Base-by-base conservation (phyloP, 2,797 vertebrate genomes). In the Tiaroga cobitis region DNA sequence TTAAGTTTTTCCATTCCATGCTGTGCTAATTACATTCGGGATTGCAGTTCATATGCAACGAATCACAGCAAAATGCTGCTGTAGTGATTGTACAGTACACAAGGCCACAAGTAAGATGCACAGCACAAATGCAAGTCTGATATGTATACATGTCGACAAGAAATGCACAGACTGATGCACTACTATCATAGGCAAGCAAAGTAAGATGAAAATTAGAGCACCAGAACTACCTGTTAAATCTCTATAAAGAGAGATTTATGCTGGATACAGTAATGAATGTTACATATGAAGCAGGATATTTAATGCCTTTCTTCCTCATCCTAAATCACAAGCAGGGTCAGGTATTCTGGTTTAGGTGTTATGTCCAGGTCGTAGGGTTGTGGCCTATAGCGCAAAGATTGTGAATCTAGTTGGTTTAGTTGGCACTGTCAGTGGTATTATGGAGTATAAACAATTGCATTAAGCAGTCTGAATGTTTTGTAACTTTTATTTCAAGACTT, bases 1-100 rank as follows among this genome's bases (percentile, higher is more conserved):
- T 70, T 3, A 80, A 24, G 34, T 37, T 84, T 80, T 80, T 8
- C 46, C 80, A 37, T 75, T 86, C 11, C 70, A 72, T 76, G 15
- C 34, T 61, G 61, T 89, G 63, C 46, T 82, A 80, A 51, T 34
- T 75, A 49, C n/a, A 63, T 80, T 82, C 39, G 70, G 43, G 61
- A 67, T 70, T 65, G 56, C 46, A 51, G 13, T 67, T 41, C 24
- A 54, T 83, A 67, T 46, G 34, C 39, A 79, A 54, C 67, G 43
- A 29, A 63, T 67, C 63, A 34, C 34, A 68, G 32, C 21, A 39
- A 37, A 77, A 85, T 85, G 29, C 68, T 83, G n/a, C 15, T 49
- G 51, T 16, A 73, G 46, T 32, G 82, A 70, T 65, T 41, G 9
- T 21, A 49, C 32, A 16, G 34, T 59, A 56, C 34, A 61, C 24